phyloP scores from a whole-genome alignment of 2,888 invertebrate genomes.

The Pemphredon lugubris region DNA sequence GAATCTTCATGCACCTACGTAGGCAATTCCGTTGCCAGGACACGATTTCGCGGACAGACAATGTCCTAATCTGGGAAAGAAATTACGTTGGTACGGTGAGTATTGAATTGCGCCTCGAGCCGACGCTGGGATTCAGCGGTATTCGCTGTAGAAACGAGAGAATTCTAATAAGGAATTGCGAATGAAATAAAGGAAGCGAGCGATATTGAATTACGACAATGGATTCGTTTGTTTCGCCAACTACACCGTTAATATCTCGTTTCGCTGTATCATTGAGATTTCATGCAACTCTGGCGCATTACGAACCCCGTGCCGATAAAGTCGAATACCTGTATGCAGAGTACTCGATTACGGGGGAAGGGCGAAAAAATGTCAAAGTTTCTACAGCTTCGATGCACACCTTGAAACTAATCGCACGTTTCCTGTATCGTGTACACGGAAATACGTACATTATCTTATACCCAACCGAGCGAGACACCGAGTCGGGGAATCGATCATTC shows the following conservation, averaged over 20 bases:
- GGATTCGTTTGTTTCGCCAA: conserved; percentile 37
- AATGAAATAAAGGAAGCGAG: conserved; percentile 16
- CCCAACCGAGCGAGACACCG: conserved; percentile 1
- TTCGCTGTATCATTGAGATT: not conserved
- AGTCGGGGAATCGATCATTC: conserved; percentile 52
- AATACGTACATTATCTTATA: conserved; percentile 31
- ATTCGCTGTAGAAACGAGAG: conserved; percentile 33
- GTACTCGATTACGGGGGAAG: too few relatives aligned
- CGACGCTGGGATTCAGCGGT: conserved; percentile 13
- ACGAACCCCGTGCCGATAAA: too few relatives aligned
- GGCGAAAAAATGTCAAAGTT: too few relatives aligned
- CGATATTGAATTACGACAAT: conserved; percentile 46
- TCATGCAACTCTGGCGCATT: not conserved
- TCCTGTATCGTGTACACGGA: too few relatives aligned
- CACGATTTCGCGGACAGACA: conserved; percentile 33
- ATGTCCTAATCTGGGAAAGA: conserved; percentile 28
- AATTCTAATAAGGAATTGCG: conserved; percentile 37
- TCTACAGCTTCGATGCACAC: too few relatives aligned
- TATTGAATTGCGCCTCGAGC: conserved; percentile 33
- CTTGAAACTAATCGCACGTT: too few relatives aligned
- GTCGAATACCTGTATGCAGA: too few relatives aligned
- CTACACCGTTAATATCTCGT: not conserved
- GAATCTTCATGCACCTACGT: too few relatives aligned
- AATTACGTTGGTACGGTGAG: conserved; percentile 29
- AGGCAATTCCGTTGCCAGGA: too few relatives aligned